Evolutionary conservation across 2,888 invertebrate species (phyloP).

Genomic region (Coremacera marginata): DNA sequence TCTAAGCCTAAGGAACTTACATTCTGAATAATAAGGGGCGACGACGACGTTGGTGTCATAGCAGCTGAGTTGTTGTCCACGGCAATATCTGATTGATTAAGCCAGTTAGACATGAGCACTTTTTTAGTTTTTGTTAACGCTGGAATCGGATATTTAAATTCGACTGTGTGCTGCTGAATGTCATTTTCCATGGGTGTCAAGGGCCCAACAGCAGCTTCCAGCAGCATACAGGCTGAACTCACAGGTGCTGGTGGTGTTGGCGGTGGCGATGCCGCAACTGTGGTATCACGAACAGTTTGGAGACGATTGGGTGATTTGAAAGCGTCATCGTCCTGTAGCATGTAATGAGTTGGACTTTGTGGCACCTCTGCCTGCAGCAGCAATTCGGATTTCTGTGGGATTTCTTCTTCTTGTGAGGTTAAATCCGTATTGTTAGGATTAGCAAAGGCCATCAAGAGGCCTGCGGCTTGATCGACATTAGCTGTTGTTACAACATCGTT

Average conservation of each 20-base stretch:
- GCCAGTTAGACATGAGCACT: conserved; percentile 90
- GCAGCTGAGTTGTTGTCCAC: neutral
- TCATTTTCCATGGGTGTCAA: conserved; percentile 70
- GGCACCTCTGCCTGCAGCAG: neutral
- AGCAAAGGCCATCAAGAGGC: conserved; percentile 73
- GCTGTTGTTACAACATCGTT: neutral
- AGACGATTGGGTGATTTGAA: conserved; percentile 50
- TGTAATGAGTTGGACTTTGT: conserved; percentile 12
- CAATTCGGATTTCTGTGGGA: conserved; percentile 7
- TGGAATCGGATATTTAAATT: conserved; percentile 82
- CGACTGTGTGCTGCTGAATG: conserved; percentile 59
- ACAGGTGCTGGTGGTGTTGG: conserved; percentile 66
- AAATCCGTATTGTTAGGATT: conserved; percentile 42
- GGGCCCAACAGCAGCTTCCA: conserved; percentile 87
- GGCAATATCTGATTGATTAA: conserved; percentile 75
- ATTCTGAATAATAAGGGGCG: conserved; percentile 23
- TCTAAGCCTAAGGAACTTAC: conserved; percentile 43
- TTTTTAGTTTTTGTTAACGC: conserved; percentile 84
- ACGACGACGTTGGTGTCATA: conserved; percentile 16
- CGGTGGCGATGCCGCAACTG: conserved; percentile 54
- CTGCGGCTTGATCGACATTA: conserved; percentile 71
- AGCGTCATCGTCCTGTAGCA: conserved; percentile 54
- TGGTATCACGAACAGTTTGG: conserved; percentile 47
- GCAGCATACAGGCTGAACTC: conserved; percentile 84
- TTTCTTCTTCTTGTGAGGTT: conserved; percentile 37